Base-by-base conservation (phyloP, 2,888 invertebrate species). In the Sinotaia quadrata region DNA sequence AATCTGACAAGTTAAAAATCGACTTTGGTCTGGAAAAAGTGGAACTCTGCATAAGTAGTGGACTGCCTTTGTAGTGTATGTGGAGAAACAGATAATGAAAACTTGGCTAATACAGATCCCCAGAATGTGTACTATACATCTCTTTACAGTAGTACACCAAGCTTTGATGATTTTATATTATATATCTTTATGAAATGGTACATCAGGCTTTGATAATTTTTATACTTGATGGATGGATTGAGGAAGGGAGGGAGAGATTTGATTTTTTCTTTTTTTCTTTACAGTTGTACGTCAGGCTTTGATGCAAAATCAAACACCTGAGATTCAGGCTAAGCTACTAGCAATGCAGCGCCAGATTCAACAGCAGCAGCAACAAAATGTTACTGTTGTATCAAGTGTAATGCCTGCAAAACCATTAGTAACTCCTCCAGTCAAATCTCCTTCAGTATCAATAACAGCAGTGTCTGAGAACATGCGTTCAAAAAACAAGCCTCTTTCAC, bases 211-310 rank as follows among this genome's bases (percentile, higher is more conserved):
- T 21, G 21, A 15, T 41, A 15, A 41, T 41, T 41, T 41, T 41
- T 41, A 41, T 41, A 41, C 44, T 41, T 15, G 15, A 52, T 18
- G 33, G n/a, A 31, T 56, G 15, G 18, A 12, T 27, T 18, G 8
- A 12, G 7, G 8, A 21, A 51, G 18, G 12, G 18, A 41, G 44
- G 15, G 10, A 52, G 10, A 52, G 10, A 18, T 18, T n/a, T n/a
- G n/a, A n/a, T n/a, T n/a, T n/a, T n/a, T n/a, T n/a, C n/a, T n/a
- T 58, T 33, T 41, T 24, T 54, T 2, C 41, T 21, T 47, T 24
- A 67, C 90, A 95, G 96, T 96, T 18, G 95, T 97, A 80, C 93
- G 94, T 88, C 95, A 94, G 87, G 96, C 95, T n/a, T 89, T 97
- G 72, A 94, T 94, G 88, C 95, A 95, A 83, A 95, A 95, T 87